Evolutionary conservation across 2,113 vertebrate species (phyloP), one percentile per base, ranked within the genome.

Genomic region (Neogale vison): DNA sequence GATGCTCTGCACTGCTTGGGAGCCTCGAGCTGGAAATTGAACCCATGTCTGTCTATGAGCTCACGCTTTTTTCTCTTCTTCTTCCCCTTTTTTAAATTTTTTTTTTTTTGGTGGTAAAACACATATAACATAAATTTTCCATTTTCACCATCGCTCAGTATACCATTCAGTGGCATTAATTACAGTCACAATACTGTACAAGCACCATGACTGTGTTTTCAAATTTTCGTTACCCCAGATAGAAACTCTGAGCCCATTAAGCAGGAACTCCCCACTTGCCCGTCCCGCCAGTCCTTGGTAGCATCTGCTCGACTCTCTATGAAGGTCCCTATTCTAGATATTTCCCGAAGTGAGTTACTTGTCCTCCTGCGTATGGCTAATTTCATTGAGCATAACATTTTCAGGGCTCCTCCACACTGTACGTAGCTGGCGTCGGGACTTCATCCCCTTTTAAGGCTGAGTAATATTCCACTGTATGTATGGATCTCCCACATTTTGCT

Each of bases 331-430:
- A 7, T 52, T 76, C 21, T 55, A 74, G n/a, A 8, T 36, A 39
- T 84, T 88, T 87, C 4, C 3, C 84, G 14, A 74, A 77, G 39
- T 67, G 26, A 18, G 85, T 36, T 63, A 47, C 29, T 76, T 93
- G 61, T 93, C 77, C 80, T 93, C 55, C 80, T 45, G 14, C 36
- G 23, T 90, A 47, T 94, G 80, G 18, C 50, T 80, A 72, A 86
- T 76, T 93, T 97, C 57, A 50, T 52, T 61, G 55, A 57, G 81
- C 79, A n/a, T 79, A 23, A n/a, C 74, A n/a, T 52, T 93, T 92
- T 82, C 67, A 82, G 45, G 69, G 21, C 47, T 72, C 59, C 65
- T 72, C 57, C 23, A 67, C 18, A 8, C 57, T 87, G 34, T 74
- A 88, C 83, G 34, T 74, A 90, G 47, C 39, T 42, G 42, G 47